Evolutionary conservation across 1,140 invertebrate genomes (phyloP).

Genomic region (Heliconius melpomene): DNA sequence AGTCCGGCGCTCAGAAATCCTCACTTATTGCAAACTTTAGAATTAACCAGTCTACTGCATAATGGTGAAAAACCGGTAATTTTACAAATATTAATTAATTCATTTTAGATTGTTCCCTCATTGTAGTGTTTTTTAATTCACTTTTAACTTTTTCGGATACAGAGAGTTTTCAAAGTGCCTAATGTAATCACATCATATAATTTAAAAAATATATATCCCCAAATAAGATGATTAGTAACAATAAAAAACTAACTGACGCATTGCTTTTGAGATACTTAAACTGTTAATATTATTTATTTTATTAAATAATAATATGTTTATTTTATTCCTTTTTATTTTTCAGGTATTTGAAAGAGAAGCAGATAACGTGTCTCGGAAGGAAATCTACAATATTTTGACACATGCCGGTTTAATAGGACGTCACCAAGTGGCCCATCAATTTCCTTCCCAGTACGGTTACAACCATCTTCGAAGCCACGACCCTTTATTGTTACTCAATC

Average conservation of each 20-base stretch:
- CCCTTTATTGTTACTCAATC: slow-evolving; percentile 44
- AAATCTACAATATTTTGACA: slow-evolving; percentile 83
- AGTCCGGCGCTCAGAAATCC: slow-evolving; percentile 68
- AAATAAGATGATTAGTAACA: too few species aligned
- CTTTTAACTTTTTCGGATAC: neutral
- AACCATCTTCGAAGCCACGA: slow-evolving; percentile 40
- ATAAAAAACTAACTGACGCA: too few species aligned
- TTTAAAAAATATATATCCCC: too few species aligned
- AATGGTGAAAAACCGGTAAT: slow-evolving; percentile 81
- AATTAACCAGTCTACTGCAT: slow-evolving; percentile 81
- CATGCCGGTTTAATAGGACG: slow-evolving; percentile 82
- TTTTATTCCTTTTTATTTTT: neutral
- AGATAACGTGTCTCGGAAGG: slow-evolving; percentile 80
- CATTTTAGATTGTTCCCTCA: too few species aligned
- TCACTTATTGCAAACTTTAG: slow-evolving; percentile 70
- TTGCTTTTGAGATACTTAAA: too few species aligned
- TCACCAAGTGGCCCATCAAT: slow-evolving; percentile 40
- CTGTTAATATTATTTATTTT: too few species aligned
- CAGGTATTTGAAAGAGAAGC: slow-evolving; percentile 82
- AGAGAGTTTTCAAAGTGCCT: too few species aligned
- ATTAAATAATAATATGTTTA: too few species aligned
- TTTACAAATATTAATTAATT: too few species aligned
- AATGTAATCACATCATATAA: too few species aligned
- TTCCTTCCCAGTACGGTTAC: slow-evolving; percentile 23
- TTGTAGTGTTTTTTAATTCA: neutral